Evolutionary conservation across 1,140 invertebrate species (phyloP).

Genomic region (roundworm (Caenorhabditis elegans)): DNA sequence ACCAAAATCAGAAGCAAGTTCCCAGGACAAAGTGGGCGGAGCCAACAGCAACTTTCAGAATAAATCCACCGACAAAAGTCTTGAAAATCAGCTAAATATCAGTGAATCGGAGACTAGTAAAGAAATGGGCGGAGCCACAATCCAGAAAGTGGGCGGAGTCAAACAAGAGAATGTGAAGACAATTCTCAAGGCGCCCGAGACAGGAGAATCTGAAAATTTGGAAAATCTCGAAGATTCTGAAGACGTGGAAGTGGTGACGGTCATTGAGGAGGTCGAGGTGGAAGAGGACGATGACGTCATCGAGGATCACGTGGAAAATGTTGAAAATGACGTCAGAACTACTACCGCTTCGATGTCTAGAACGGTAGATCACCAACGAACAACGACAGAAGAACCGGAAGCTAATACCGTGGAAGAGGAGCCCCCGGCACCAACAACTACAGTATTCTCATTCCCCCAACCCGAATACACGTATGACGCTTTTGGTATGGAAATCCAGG

Average conservation of each 20-base stretch:
- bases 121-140: too few species aligned
- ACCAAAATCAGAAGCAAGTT: background rate
- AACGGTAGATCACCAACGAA: too few species aligned
- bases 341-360: too few species aligned
- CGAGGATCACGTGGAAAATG: too few species aligned
- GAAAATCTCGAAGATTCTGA: background rate
- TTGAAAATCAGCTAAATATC: too few species aligned
- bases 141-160: too few species aligned
- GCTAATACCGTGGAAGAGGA: background rate
- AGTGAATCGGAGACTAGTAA: too few species aligned
- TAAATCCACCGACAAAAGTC: too few species aligned
- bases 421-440: background rate
- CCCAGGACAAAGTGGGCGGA: too few species aligned
- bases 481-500: conserved; percentile 13
- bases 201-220: background rate
- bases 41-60: too few species aligned
- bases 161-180: background rate
- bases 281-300: background rate
- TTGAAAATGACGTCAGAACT: too few species aligned
- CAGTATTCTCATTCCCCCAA: conserved; percentile 19
- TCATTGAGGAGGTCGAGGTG: background rate
- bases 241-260: background rate
- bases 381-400: background rate
- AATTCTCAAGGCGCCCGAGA: too few species aligned
- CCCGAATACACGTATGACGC: conserved; percentile 10